phyloP scores from a whole-genome alignment of 1,140 invertebrate genomes.

The Hycleus cichorii region DNA sequence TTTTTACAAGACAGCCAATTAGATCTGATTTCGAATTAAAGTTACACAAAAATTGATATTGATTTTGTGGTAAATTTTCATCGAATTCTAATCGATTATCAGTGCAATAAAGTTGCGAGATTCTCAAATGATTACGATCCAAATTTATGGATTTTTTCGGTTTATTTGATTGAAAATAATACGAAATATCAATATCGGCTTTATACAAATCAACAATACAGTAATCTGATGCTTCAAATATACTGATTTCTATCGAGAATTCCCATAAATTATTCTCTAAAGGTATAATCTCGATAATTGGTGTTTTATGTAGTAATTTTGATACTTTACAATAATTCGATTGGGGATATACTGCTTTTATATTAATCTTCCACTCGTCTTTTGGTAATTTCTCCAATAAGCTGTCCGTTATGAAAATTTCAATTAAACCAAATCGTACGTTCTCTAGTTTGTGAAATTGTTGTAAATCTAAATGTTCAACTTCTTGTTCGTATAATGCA shows the following conservation, averaged over 20 bases:
- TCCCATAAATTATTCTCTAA: constrained; percentile 6
- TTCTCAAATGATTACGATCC: constrained; percentile 3
- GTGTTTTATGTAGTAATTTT: constrained; percentile 1
- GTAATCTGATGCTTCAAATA: background rate
- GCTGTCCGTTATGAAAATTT: constrained; percentile 11
- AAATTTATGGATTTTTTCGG: background rate
- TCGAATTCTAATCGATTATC: background rate
- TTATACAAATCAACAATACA: constrained; percentile 1
- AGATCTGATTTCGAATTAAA: constrained; percentile 3
- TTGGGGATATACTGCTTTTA: constrained; percentile 2
- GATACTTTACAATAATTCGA: constrained; percentile 2
- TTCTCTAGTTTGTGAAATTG: constrained; percentile 7
- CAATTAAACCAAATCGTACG: constrained; percentile 22
- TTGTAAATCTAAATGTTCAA: constrained; percentile 5
- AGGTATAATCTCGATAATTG: constrained; percentile 14
- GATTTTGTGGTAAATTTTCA: constrained; percentile 5
- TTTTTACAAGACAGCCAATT: constrained; percentile 16
- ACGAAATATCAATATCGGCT: constrained; percentile 18
- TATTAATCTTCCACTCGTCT: constrained; percentile 10
- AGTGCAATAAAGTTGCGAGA: constrained; percentile 11
- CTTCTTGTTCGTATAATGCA: constrained; percentile 14
- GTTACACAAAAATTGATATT: constrained; percentile 16
- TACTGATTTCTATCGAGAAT: background rate
- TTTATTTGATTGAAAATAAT: constrained; percentile 19
- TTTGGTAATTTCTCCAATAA: constrained; percentile 9